phyloP scores from a whole-genome alignment of 2,888 invertebrate species.

The Gastracanthus pulcherrimus region DNA sequence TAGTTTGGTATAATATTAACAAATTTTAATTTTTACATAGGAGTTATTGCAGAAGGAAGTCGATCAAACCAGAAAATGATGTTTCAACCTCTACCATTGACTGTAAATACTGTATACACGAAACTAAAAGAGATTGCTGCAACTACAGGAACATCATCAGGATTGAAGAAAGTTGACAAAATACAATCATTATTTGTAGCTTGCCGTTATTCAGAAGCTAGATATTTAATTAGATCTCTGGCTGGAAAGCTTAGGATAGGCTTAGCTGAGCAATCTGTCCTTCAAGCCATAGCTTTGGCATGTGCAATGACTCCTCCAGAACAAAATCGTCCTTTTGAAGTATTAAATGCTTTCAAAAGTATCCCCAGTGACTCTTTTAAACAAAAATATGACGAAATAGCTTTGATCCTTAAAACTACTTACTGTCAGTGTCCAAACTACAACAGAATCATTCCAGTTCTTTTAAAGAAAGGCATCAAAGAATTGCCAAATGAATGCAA shows the following conservation, averaged over 20 bases:
- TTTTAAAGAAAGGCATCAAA: constrained; percentile 87
- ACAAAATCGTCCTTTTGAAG: constrained; percentile 82
- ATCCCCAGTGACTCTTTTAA: constrained; percentile 86
- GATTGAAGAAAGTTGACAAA: constrained; percentile 92
- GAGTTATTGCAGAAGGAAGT: constrained; percentile 90
- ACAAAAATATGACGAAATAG: constrained; percentile 85
- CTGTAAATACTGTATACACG: constrained; percentile 86
- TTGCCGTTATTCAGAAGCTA: constrained; percentile 91
- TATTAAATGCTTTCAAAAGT: constrained; percentile 83
- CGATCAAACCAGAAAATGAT: constrained; percentile 92
- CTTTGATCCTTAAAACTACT: constrained; percentile 91
- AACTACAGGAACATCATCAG: constrained; percentile 88
- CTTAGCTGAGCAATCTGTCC: constrained; percentile 96
- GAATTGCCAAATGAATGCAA: constrained; percentile 89
- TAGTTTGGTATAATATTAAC: background rate
- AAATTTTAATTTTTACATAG: constrained; percentile 16
- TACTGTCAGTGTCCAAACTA: constrained; percentile 99
- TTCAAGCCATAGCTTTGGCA: constrained; percentile 91
- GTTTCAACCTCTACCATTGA: constrained; percentile 89
- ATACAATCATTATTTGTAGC: constrained; percentile 96
- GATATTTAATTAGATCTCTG: constrained; percentile 92
- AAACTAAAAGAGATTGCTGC: constrained; percentile 92
- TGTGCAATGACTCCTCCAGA: constrained; percentile 88
- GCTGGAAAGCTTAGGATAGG: constrained; percentile 97
- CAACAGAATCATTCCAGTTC: constrained; percentile 87